Evolutionary conservation across 2,797 vertebrate genomes (phyloP).

Genomic region (Helicolenus hilgendorfi): DNA sequence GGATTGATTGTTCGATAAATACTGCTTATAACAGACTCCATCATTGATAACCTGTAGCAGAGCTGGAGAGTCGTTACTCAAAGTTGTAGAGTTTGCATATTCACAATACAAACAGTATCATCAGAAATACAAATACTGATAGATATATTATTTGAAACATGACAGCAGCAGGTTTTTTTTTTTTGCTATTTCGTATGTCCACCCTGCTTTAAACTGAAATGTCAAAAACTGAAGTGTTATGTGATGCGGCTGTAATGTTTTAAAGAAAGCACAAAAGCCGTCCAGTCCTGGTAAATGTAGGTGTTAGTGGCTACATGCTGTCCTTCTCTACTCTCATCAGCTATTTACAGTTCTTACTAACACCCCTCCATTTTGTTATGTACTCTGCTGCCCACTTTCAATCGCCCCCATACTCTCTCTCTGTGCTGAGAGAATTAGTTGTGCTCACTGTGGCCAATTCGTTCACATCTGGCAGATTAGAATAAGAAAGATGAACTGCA

Average conservation of each 20-base stretch:
- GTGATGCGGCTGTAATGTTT: conserved; percentile 52
- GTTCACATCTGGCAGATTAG: conserved; percentile 85
- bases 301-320: conserved; percentile 79
- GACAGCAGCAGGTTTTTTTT: neutral
- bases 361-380: conserved; percentile 89
- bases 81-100: neutral
- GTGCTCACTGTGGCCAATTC: conserved; percentile 74
- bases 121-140: neutral
- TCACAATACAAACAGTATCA: neutral
- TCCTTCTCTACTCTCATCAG: conserved; percentile 81
- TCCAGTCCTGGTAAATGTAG: conserved; percentile 75
- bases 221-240: conserved; percentile 48
- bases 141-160: conserved; percentile 7
- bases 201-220: conserved; percentile 35
- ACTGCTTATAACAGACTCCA: conserved; percentile 3
- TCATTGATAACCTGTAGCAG: conserved; percentile 8
- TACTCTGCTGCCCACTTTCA: conserved; percentile 80
- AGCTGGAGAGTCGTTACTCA: neutral
- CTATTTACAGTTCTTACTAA: conserved; percentile 86
- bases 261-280: conserved; percentile 70
- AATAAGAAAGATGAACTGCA: conserved; percentile 74
- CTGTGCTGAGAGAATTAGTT: conserved; percentile 68
- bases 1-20: conserved; percentile 28
- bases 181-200: neutral
- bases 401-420: conserved; percentile 79